Base-by-base conservation (phyloP, 2,888 invertebrate species). In the Gibbula magus region DNA sequence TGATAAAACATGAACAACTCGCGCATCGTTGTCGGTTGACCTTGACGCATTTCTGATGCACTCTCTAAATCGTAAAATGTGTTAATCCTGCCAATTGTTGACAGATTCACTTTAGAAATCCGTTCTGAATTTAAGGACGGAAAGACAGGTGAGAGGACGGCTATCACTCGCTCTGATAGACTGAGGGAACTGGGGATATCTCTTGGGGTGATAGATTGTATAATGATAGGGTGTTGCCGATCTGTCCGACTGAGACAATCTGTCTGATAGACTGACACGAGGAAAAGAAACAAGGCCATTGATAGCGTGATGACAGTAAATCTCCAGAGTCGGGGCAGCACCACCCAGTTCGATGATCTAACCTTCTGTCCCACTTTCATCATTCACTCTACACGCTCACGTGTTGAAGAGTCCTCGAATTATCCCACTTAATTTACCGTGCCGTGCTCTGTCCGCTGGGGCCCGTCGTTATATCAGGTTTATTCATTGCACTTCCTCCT, bases 1-100 rank as follows among this genome's bases (percentile, higher is more conserved):
- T 79, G 82, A 35, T 77, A 82, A 45, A 75, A 66, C 79, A 78
- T 78, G 25, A 39, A 78, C 5, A 54, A 56, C n/a, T 78, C 75
- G 4, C 54, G 29, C 52, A 54, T 52, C 10, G 75, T 75, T 32
- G 52, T 53, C 32, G 75, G 75, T 54, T 75, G 70, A n/a, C 70
- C 18, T 13, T 35, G 18, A 1, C 20, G 20, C 4, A 35, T 32
- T 35, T 20, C 4, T 35, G 29, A 35, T 2, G 20, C 32, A 35
- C 20, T 35, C 18, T 70, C 70, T 3, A 70, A n/a, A 70, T 70
- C 70, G 70, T 70, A 70, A 20, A 70, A 70, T n/a, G 70, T 70
- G 2, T 29, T 70, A 20, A 70, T 39, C 20, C 70, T 16, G 70
- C 70, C 70, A 20, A 70, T 70, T 25, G 32, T 32, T 4, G 70